Evolutionary conservation across 2,888 invertebrate genomes (phyloP).

Genomic region (Andricus curvator): DNA sequence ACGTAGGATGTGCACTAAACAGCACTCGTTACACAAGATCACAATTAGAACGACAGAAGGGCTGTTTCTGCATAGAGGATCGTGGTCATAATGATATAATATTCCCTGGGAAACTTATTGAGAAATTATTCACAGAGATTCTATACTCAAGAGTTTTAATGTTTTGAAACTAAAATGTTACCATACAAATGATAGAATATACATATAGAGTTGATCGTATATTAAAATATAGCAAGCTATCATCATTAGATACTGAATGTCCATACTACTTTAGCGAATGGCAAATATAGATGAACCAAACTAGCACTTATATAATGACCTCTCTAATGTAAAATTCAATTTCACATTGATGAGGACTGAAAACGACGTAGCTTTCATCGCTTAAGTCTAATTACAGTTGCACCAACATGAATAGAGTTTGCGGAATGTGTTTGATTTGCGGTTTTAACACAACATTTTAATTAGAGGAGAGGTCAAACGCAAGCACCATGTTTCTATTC

Average conservation of each 20-base stretch:
- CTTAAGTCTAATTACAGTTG: constrained; percentile 30
- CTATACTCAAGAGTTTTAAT: no score
- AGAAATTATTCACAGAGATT: not conserved
- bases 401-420: constrained; percentile 21
- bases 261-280: not conserved
- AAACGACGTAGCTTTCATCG: constrained; percentile 22
- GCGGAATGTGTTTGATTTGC: constrained; percentile 37
- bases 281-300: not conserved
- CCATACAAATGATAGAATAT: no score
- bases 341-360: constrained; percentile 28
- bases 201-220: not conserved
- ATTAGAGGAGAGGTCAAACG: constrained; percentile 34
- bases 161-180: no score
- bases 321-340: constrained; percentile 33
- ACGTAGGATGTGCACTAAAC: constrained; percentile 48
- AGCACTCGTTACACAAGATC: constrained; percentile 42
- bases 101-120: not conserved
- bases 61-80: not conserved
- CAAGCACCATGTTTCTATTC: constrained; percentile 18
- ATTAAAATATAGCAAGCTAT: not conserved
- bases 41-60: constrained; percentile 16
- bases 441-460: constrained; percentile 39
- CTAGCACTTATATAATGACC: not conserved
- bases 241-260: not conserved
- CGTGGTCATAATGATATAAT: not conserved